Evolutionary conservation across 2,797 vertebrate genomes (phyloP).

Genomic region (Xiphophorus birchmanni): DNA sequence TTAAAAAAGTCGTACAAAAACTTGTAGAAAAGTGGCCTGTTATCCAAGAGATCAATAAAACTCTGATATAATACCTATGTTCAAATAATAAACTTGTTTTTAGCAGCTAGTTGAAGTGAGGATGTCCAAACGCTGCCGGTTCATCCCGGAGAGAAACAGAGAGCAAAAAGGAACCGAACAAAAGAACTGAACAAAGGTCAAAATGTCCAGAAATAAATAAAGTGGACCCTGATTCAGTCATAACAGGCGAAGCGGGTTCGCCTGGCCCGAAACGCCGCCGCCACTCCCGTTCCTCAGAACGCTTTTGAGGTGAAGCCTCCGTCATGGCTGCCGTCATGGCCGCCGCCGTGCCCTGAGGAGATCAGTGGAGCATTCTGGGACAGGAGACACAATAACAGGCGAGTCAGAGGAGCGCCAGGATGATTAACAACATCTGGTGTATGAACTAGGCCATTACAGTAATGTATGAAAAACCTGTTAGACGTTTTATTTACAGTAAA

Average conservation of each 20-base stretch:
- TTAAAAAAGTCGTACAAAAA: constrained; percentile 68
- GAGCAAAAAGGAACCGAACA: not conserved
- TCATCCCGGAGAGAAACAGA: constrained; percentile 10
- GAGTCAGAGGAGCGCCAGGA: not conserved
- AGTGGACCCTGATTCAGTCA: constrained; percentile 6
- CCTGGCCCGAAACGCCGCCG: constrained; percentile 19
- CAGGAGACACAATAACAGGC: constrained; percentile 1
- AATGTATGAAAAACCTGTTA: not conserved
- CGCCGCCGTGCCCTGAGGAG: constrained; percentile 52
- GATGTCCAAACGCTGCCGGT: constrained; percentile 31
- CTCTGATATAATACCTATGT: constrained; percentile 32
- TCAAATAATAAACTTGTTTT: constrained; percentile 35
- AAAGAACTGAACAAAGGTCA: not conserved
- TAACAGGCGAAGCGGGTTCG: not conserved
- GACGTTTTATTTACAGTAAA: not conserved
- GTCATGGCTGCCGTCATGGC: too few species aligned
- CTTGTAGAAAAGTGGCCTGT: constrained; percentile 43
- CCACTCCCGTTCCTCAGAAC: constrained; percentile 12
- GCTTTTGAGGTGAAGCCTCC: constrained; percentile 37
- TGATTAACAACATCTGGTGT: not conserved
- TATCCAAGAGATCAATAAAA: constrained; percentile 47
- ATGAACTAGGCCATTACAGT: not conserved
- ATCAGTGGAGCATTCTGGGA: constrained; percentile 41
- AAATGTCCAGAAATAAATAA: not conserved
- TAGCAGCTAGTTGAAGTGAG: constrained; percentile 7